Evolutionary conservation across 1,140 invertebrate species (phyloP).

Genomic region (Pogonognathellus flavescens): DNA sequence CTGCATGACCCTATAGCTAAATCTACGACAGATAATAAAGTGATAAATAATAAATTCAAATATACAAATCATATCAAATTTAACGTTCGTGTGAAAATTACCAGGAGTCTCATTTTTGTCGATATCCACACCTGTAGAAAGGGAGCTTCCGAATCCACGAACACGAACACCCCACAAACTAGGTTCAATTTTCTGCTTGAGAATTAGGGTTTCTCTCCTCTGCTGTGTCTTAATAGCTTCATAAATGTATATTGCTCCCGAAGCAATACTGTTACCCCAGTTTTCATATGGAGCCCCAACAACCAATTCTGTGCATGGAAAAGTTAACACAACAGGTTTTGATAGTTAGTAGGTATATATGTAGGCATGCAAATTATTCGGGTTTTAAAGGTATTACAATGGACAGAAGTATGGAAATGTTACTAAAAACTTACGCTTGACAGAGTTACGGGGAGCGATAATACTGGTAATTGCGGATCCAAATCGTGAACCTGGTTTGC

Average conservation of each 20-base stretch:
- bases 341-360: no score
- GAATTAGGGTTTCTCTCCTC: not conserved
- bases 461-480: slow-evolving; percentile 4
- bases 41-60: not conserved
- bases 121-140: not conserved
- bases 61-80: not conserved
- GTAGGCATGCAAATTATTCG: no score
- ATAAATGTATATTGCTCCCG: not conserved
- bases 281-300: slow-evolving; percentile 23
- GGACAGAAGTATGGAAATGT: no score
- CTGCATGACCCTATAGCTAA: not conserved
- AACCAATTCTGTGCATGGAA: not conserved
- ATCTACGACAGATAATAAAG: not conserved
- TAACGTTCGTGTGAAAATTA: not conserved
- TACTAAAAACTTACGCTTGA: slow-evolving; percentile 11
- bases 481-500: not conserved
- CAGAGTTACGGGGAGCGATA: no score
- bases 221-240: not conserved
- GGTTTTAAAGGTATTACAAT: no score
- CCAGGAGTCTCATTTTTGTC: slow-evolving; percentile 1
- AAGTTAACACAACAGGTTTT: no score
- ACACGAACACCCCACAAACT: not conserved
- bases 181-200: not conserved
- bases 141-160: not conserved
- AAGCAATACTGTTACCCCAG: not conserved